A percentile compares a stretch with the other conserved stretches of the same genome.
Conservation (phyloP, 2,797 vertebrate species). For the Fringilla coelebs region DNA sequence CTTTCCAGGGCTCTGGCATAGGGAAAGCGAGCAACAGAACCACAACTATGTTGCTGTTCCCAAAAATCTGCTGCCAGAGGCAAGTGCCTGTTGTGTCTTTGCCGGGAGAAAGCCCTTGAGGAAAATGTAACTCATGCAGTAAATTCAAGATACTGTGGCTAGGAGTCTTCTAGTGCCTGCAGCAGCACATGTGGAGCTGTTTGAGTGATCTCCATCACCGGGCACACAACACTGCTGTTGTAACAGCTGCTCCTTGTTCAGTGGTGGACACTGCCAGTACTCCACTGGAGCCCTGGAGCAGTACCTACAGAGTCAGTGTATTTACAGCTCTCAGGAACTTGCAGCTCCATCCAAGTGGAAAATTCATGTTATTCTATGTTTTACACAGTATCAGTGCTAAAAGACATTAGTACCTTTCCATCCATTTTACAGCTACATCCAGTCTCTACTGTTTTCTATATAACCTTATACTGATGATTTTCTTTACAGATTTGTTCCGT, state of each 20-base stretch:
- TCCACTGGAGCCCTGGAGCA: neutral
- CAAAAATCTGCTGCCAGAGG: neutral
- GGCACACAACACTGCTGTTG: neutral
- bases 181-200: neutral
- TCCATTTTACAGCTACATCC: neutral
- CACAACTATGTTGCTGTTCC: neutral
- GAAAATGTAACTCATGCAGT: neutral
- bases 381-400: neutral
- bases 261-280: neutral
- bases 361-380: constrained; percentile 3
- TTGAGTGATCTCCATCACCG: neutral
- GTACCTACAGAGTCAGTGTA: neutral
- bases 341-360: constrained; percentile 2
- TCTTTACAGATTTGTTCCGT: neutral
- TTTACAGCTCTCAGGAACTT: neutral
- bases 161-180: rapidly evolving
- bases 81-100: neutral
- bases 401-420: neutral
- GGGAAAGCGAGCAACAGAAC: neutral
- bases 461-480: neutral
- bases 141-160: neutral
- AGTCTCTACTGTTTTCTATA: neutral
- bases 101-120: neutral
- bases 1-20: neutral
- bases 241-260: neutral